Evolutionary conservation across 2,888 invertebrate genomes (phyloP), one percentile per base, ranked within the genome.

Genomic region (Hipparchia sbordonii): DNA sequence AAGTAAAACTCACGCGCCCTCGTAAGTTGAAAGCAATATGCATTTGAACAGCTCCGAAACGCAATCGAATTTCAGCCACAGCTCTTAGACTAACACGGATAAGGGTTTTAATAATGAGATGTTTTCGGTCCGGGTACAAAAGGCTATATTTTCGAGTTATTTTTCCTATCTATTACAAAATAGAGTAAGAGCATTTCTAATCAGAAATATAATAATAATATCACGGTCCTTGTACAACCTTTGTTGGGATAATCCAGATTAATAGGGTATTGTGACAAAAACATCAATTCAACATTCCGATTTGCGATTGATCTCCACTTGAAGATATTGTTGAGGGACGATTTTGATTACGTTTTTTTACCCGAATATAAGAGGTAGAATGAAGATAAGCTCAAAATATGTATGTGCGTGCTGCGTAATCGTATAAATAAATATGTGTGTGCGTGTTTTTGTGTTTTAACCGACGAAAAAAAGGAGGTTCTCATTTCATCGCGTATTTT

Each of bases 201-300:
- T 68, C 68, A 68, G 59, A 68, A 59, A 68, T 68, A 59, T 68
- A 59, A 68, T 60, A 72, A 59, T 65, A 69, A 69, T 72, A 72
- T n/a, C 59, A 12, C 48, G 59, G 51, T 52, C 72, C 48, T 59
- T 72, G 39, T 59, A 65, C 60, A 62, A 63, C 69, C 65, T 69
- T 65, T 69, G 69, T 72, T 65, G 63, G 69, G 51, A 68, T 69
- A 73, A 70, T 52, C 73, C 65, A 46, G 70, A 73, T 73, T 67
- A 73, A 70, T 61, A 51, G 65, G 33, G 56, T 61, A 67, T 70
- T 73, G 70, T 67, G 73, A 70, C 57, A 54, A 54, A 72, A 68
- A 33, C 70, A 59, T 54, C 70, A 65, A 73, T 73, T 70, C 66
- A 9, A 60, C 23, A 39, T 59, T 70, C 52, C 67, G 66, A 73